A percentile compares a stretch with the other conserved stretches of the same genome.
Evolutionary conservation across 2,888 invertebrate genomes (phyloP).

Genomic region (Trichopria drosophilae): DNA sequence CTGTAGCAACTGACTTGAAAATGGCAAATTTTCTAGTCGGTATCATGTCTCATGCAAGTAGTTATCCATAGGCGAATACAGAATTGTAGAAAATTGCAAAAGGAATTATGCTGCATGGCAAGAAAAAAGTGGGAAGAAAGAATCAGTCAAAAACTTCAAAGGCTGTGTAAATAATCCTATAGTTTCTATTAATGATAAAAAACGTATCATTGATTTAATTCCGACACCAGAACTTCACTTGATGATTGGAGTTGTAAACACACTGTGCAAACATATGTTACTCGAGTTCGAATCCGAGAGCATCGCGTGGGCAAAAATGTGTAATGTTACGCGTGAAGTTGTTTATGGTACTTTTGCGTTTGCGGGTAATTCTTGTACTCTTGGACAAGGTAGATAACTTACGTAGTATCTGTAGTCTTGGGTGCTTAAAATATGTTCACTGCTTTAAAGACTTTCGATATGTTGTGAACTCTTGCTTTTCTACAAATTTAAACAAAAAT

Average conservation of each 20-base stretch:
- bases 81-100: slow-evolving; percentile 1
- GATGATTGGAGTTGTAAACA: slow-evolving; percentile 1
- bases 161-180: not conserved
- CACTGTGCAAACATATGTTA: not conserved
- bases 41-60: not conserved
- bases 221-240: slow-evolving; percentile 1
- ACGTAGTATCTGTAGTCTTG: not conserved
- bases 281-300: not conserved
- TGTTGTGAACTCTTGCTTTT: slow-evolving; percentile 1
- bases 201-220: not conserved
- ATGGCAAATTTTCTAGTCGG: too few species aligned
- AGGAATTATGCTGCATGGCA: too few species aligned
- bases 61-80: not conserved
- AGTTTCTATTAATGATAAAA: not conserved
- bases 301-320: slow-evolving; percentile 1
- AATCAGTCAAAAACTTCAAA: slow-evolving; percentile 1
- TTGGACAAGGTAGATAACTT: slow-evolving; percentile 2
- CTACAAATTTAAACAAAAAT: slow-evolving; percentile 1
- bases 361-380: not conserved
- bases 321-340: slow-evolving; percentile 2
- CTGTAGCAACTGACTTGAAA: too few species aligned
- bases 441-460: not conserved
- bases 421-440: slow-evolving; percentile 3
- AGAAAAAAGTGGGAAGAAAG: too few species aligned
- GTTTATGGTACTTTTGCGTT: not conserved